Evolutionary conservation across 2,113 vertebrate species (phyloP).

Genomic region (Cyanistes caeruleus): DNA sequence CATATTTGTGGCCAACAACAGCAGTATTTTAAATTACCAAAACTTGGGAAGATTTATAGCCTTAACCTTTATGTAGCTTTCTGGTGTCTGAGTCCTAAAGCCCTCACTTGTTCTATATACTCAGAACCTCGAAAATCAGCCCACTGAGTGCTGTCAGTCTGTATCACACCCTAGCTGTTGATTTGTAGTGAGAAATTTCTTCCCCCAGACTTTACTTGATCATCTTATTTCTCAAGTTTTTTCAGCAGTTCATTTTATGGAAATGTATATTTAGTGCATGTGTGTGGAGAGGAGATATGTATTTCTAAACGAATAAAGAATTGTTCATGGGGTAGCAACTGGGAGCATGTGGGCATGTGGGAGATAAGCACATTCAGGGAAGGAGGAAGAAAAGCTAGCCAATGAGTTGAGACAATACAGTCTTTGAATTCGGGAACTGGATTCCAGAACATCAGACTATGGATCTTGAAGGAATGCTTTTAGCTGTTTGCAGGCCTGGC

Average conservation of each 20-base stretch:
- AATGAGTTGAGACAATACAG: background rate
- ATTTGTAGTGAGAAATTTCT: conserved; percentile 17
- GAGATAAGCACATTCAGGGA: background rate
- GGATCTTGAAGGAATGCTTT: background rate
- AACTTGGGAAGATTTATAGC: background rate
- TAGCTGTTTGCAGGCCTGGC: background rate
- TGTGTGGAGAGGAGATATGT: background rate
- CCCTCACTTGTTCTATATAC: background rate
- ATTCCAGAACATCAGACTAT: background rate
- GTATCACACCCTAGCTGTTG: background rate
- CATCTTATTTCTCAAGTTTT: conserved; percentile 5
- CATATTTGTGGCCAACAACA: background rate
- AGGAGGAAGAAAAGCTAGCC: background rate
- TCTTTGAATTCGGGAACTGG: background rate
- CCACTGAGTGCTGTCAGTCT: background rate
- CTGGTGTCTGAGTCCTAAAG: background rate
- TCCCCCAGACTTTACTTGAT: background rate
- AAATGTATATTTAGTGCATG: background rate
- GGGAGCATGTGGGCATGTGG: background rate
- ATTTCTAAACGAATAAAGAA: background rate
- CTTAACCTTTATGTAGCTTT: background rate
- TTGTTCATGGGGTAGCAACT: background rate
- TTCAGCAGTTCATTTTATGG: conserved; percentile 11
- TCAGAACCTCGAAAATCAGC: background rate
- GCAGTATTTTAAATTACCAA: background rate